Evolutionary conservation across 2,888 invertebrate species (phyloP), one percentile per base, ranked within the genome.

Genomic region (Ichneumoninae sp.): DNA sequence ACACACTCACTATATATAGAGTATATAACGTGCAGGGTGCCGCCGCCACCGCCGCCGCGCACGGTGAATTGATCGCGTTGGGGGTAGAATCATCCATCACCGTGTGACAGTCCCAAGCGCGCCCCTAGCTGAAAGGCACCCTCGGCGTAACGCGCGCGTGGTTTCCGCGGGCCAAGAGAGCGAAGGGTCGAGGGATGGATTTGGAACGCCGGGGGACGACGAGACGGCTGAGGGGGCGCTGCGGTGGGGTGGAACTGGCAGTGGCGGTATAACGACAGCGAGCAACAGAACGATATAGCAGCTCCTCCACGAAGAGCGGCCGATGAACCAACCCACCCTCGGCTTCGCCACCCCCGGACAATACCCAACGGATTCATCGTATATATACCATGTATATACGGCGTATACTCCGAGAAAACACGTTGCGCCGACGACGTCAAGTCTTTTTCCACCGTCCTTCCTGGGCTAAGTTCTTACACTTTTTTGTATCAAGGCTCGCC

Each of bases 61-160:
- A 75, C 79, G 84, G 82, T 87, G 89, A 89, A 89, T 89, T 89
- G 89, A 89, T 89, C 93, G 91, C 88, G 91, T 91, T 90, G 91
- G 91, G 87, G 92, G 91, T 91, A 91, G 92, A 92, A 92, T 93
- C 92, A 93, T 93, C 92, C 92, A 93, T 93, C 93, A 93, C 92
- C 89, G 88, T 91, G 92, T 93, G 93, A 93, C 93, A 93, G 93
- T 89, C 88, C 90, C 87, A 90, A 91, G 90, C 92, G 89, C 90
- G 87, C 90, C 88, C 89, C 83, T 80, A 77, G 83, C 90, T 90
- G 89, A 88, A 91, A 91, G 89, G 88, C 88, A 88, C 89, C 88
- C 89, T 88, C 89, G 87, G 88, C 88, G 87, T 87, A 89, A 86
- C 88, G 88, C 83, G 76, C 81, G 70, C 83, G 73, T 78, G 74